Evolutionary conservation across 1,140 invertebrate genomes (phyloP).

Genomic region (Sesamia nonagrioides): DNA sequence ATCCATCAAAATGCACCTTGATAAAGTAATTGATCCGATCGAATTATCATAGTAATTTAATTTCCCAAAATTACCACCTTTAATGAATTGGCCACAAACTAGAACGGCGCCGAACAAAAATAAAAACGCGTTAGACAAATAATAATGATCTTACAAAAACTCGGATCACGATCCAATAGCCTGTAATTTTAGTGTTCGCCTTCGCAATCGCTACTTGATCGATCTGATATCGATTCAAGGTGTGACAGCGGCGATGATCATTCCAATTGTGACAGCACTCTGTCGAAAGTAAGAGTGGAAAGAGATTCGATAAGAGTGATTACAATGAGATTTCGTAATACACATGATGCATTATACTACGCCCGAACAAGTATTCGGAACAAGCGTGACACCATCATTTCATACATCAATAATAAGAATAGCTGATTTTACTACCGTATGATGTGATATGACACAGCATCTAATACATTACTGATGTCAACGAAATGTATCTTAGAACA

Average conservation of each 20-base stretch:
- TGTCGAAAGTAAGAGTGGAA: constrained; percentile 69
- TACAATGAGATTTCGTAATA: constrained; percentile 61
- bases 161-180: constrained; percentile 55
- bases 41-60: constrained; percentile 47
- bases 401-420: constrained; percentile 54
- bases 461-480: constrained; percentile 30
- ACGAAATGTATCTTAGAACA: background rate
- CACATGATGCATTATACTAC: constrained; percentile 58
- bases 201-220: constrained; percentile 61
- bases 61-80: constrained; percentile 48
- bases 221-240: constrained; percentile 65
- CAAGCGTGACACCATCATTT: constrained; percentile 65
- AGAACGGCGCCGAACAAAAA: constrained; percentile 51
- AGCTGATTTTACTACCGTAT: constrained; percentile 19
- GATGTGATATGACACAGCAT: background rate
- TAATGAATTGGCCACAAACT: constrained; percentile 45
- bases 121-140: constrained; percentile 53
- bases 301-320: constrained; percentile 61
- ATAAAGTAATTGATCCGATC: constrained; percentile 9
- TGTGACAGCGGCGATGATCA: constrained; percentile 63
- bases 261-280: constrained; percentile 62
- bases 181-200: constrained; percentile 59
- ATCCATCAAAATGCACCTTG: constrained; percentile 20
- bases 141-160: constrained; percentile 57
- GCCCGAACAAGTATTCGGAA: constrained; percentile 58